phyloP scores from a whole-genome alignment of 2,113 vertebrate genomes.

The Pollimyrus isidori region DNA sequence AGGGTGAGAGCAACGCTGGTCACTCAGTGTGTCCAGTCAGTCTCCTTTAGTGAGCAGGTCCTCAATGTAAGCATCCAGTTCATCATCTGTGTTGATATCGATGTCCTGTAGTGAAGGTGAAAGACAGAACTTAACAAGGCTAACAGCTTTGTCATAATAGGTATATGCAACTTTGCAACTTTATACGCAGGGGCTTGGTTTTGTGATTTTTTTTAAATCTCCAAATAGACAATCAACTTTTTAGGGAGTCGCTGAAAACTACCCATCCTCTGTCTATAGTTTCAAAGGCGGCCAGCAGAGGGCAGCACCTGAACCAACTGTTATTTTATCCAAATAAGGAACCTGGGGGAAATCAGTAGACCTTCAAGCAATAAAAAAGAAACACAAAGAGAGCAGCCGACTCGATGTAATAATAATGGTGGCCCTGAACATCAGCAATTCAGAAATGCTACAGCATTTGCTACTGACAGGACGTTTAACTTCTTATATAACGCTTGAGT shows the following conservation, averaged over 20 bases:
- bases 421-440: not conserved
- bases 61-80: conserved; percentile 95
- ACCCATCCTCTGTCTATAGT: not conserved
- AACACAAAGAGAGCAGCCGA: not conserved
- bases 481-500: not conserved
- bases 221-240: not conserved
- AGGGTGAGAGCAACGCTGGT: not conserved
- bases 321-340: not conserved
- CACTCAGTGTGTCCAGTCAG: conserved; percentile 35
- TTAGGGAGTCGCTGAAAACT: not conserved
- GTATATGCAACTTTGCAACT: not conserved
- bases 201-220: not conserved
- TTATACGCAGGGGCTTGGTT: not conserved
- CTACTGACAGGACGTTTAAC: not conserved
- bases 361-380: not conserved
- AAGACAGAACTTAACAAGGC: not conserved
- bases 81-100: conserved; percentile 95
- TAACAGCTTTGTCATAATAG: not conserved
- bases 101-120: conserved; percentile 73
- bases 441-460: not conserved
- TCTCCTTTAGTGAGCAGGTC: conserved; percentile 95
- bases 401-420: not conserved
- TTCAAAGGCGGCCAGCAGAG: not conserved
- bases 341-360: not conserved
- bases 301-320: not conserved